Evolutionary conservation across 1,140 invertebrate genomes (phyloP), one percentile per base, ranked within the genome.

Genomic region (Drosophila pruinosa): DNA sequence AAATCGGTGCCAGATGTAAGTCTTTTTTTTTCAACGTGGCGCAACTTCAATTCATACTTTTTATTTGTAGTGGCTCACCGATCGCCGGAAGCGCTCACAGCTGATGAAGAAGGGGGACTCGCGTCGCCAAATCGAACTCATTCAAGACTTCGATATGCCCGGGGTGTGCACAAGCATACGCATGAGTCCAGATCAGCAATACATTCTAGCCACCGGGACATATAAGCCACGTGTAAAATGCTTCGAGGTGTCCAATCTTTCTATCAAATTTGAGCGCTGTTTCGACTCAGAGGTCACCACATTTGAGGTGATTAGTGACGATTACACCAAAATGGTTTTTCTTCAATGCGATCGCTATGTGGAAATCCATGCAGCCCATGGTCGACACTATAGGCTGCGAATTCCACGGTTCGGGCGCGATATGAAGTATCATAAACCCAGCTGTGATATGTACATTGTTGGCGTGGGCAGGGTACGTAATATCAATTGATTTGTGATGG

Each of bases 141-240:
- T 99, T 80, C 99, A 99, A 92, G 99, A 99, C 91, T 99, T 99
- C 94, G 97, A 99, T 75, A 99, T 99, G 99, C 99, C 99, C 56
- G 97, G 94, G 64, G 93, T 99, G 1, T 98, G 97, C 88, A 96
- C 95, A 34, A 95, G 94, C 36, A 94, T 99, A 38, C 93, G 94
- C 91, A 93, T 98, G 43, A 97, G 98, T n/a, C 95, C 93, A 81
- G 98, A 99, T 94, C 96, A 96, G 17, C 95, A 99, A 69, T 99
- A 97, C 91, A 95, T 99, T 68, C 92, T 99, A 75, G 96, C 96
- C 17, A 96, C 98, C 26, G 98, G 98, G 28, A 97, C 97, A 64
- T 99, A 99, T 90, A 99, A 99, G 91, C 99, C 99, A 12, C 93
- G 97, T 85, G 92, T 99, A 0, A 96, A 97, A 91, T 99, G 98